These are phyloP conservation scores for Phymorhynchus buccinoides DNA, from an alignment of 1,140 invertebrate species.

Conservation along the genomic window DNA sequence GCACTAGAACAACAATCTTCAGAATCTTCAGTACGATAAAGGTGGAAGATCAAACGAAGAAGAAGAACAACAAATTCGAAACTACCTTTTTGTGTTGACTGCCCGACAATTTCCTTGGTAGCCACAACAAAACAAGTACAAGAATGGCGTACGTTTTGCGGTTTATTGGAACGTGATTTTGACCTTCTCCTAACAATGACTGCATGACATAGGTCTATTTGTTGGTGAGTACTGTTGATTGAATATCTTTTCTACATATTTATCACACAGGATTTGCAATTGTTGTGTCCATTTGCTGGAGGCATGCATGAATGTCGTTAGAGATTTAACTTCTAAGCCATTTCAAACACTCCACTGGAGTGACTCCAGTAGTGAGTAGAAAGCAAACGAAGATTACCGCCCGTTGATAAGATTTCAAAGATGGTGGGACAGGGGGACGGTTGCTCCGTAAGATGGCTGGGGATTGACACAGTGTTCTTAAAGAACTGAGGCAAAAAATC, in stretches of 20 bases:
- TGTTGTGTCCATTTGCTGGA: not conserved
- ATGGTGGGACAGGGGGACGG: not conserved
- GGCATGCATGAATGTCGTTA: too few species aligned
- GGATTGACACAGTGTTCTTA: not conserved
- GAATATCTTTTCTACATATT: not conserved
- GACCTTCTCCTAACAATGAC: not conserved
- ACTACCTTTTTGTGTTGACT: not conserved
- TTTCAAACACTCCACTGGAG: too few species aligned
- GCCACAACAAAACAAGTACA: constrained; percentile 4
- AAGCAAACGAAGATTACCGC: not conserved
- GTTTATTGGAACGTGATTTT: not conserved
- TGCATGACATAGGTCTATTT: not conserved
- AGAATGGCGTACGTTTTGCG: not conserved
- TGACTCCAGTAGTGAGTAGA: not conserved
- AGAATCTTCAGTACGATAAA: too few species aligned
- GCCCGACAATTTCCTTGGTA: not conserved
- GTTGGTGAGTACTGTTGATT: not conserved
- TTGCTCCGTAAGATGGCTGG: not conserved
- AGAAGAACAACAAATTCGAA: too few species aligned
- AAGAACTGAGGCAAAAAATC: too few species aligned
- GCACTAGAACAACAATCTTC: too few species aligned
- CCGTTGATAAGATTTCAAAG: not conserved
- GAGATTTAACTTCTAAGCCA: too few species aligned
- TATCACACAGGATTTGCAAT: not conserved
- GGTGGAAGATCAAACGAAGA: too few species aligned